Conservation (phyloP, 2,113 vertebrate genomes). For the Carassius carassius region DNA sequence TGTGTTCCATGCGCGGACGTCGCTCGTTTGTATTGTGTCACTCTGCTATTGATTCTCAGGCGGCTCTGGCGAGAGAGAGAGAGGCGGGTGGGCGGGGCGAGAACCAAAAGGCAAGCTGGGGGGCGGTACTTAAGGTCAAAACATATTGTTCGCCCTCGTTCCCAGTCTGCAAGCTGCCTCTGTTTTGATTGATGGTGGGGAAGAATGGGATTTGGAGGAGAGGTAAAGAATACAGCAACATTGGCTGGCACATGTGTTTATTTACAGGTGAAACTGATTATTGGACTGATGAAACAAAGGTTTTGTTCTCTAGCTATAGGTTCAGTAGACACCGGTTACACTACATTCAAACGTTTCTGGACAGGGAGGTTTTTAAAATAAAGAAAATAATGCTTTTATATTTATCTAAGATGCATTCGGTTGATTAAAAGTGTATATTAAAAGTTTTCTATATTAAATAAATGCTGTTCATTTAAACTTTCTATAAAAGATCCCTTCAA, state of each 20-base stretch:
- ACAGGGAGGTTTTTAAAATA: neutral
- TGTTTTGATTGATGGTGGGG: constrained; percentile 73
- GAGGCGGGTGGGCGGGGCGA: constrained; percentile 38
- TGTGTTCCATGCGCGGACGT: constrained; percentile 30
- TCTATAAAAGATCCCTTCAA: too few relatives aligned
- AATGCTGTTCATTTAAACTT: neutral
- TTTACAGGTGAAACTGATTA: neutral
- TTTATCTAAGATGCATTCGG: neutral
- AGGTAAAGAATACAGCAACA: constrained; percentile 13
- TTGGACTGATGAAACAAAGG: neutral
- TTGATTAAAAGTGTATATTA: neutral
- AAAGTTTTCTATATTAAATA: neutral
- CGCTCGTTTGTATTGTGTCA: constrained; percentile 56
- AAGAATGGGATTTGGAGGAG: constrained; percentile 56
- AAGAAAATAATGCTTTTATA: neutral
- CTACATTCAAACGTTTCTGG: neutral
- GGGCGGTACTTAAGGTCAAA: constrained; percentile 79
- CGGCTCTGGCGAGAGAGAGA: constrained; percentile 24
- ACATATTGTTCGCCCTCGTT: constrained; percentile 74
- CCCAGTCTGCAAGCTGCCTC: constrained; percentile 70
- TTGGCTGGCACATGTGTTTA: neutral
- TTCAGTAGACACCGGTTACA: neutral
- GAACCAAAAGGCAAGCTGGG: constrained; percentile 75
- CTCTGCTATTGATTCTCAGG: constrained; percentile 48
- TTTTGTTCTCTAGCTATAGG: neutral